Evolutionary conservation across 2,888 invertebrate species (phyloP), one percentile per base, ranked within the genome.

Genomic region (Keiferia lycopersicella): DNA sequence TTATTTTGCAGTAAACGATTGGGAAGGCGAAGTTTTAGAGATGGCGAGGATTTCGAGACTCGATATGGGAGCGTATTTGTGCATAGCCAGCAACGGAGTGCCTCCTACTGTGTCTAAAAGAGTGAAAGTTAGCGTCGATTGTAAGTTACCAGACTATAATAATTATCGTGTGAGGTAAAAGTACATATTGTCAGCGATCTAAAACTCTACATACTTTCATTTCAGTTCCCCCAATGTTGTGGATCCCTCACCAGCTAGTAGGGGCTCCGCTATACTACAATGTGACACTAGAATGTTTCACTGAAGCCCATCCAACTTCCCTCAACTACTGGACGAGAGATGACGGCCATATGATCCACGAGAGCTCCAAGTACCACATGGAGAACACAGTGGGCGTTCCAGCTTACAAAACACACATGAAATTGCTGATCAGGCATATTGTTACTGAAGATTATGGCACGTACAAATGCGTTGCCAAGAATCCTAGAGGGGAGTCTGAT

Each of bases 81-180:
- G 98, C 87, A 97, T 98, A 73, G 98, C 98, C 62, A 95, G 95
- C 77, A 98, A 98, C 80, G 96, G 96, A 14, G 96, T 98, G 16
- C 97, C 97, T 0, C 97, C 98, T 7, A 95, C 96, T 41, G 97
- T 97, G 67, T 97, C 97, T 81, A 98, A 98, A 88, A 93, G 96
- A 79, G 97, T 98, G 77, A 97, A 96, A 94, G 96, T 98, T 78
- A 97, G 96, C 93, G 97, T 98, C 50, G 97, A 98, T 88, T 98
- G 97, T 98, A 92, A 97, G 97, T 96, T 58, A 1, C 30, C 26
- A 12, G 1, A 30, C 26, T 26, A 6, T 26, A 26, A n/a, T 30
- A 30, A n/a, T 26, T 10, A 22, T 18, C n/a, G n/a, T n/a, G n/a
- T n/a, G n/a, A n/a, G n/a, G n/a, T n/a, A 4, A 1, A n/a, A 16